Evolutionary conservation across 1,140 invertebrate species (phyloP).

Genomic region (Pectinophora gossypiella): DNA sequence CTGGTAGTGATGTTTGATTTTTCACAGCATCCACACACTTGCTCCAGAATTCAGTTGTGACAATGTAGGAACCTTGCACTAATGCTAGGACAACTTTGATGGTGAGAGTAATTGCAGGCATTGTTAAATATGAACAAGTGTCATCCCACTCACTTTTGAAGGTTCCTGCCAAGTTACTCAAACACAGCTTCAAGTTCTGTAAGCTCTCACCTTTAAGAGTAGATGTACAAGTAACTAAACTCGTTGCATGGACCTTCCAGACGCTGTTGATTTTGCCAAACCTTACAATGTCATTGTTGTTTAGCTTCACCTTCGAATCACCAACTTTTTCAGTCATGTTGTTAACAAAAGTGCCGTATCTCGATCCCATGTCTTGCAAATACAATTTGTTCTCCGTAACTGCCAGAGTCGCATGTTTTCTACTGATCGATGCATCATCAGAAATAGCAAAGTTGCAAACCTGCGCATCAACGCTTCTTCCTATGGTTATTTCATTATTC

Average conservation of each 20-base stretch:
- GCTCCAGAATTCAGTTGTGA: constrained; percentile 78
- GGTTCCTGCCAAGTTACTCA: constrained; percentile 59
- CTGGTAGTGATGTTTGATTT: constrained; percentile 60
- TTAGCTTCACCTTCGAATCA: constrained; percentile 43
- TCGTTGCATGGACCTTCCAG: constrained; percentile 61
- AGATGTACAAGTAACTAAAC: constrained; percentile 66
- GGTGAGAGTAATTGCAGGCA: constrained; percentile 80
- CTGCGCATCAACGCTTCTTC: constrained; percentile 45
- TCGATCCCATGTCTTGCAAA: constrained; percentile 71
- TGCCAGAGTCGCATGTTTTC: constrained; percentile 70
- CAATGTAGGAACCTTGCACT: constrained; percentile 78
- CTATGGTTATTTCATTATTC: constrained; percentile 38
- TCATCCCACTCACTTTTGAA: constrained; percentile 67
- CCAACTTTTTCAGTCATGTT: constrained; percentile 43
- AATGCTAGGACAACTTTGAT: constrained; percentile 82
- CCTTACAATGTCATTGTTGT: constrained; percentile 64
- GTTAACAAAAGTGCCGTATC: constrained; percentile 76
- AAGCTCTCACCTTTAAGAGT: constrained; percentile 60
- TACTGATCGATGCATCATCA: constrained; percentile 75
- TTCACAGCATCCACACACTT: constrained; percentile 67
- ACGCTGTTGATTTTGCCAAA: constrained; percentile 74
- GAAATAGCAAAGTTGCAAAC: constrained; percentile 60
- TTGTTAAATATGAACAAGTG: constrained; percentile 79
- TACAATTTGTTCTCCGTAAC: constrained; percentile 39
- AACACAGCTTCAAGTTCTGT: constrained; percentile 39